These are phyloP conservation scores for Drosophila gaucha DNA, from an alignment of 2,888 invertebrate genomes.

Conservation along the genomic window DNA sequence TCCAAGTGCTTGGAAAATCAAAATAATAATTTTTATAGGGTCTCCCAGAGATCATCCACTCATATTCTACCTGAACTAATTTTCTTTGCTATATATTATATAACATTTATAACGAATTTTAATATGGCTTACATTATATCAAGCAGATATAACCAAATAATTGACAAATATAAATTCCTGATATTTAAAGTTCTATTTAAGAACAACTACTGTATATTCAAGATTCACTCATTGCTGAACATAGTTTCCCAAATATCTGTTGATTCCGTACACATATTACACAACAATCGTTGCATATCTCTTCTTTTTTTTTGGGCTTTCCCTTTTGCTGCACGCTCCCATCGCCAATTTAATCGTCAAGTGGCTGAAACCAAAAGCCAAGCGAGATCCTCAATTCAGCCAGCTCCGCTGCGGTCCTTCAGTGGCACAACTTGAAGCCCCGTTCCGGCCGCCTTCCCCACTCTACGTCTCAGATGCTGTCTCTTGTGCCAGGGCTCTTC, in stretches of 20 bases:
- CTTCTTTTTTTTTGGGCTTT: neutral
- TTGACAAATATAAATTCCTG: neutral
- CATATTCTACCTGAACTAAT: too few relatives aligned
- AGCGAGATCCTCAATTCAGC: constrained; percentile 19
- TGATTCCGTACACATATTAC: neutral
- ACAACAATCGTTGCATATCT: neutral
- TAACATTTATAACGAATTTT: too few relatives aligned
- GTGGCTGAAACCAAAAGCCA: constrained; percentile 52
- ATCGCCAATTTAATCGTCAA: constrained; percentile 61
- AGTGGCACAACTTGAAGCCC: constrained; percentile 26
- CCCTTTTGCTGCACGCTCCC: constrained; percentile 33
- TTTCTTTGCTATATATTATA: too few relatives aligned
- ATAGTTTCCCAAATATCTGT: neutral
- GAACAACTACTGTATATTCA: neutral
- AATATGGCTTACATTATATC: too few relatives aligned
- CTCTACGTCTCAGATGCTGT: neutral
- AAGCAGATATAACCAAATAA: too few relatives aligned
- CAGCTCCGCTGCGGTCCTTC: constrained; percentile 26
- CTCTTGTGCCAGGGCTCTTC: constrained; percentile 7
- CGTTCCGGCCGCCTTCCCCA: neutral
- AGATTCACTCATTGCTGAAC: neutral
- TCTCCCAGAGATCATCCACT: too few relatives aligned
- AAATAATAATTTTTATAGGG: too few relatives aligned
- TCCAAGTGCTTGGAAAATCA: too few relatives aligned
- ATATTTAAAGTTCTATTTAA: neutral